Evolutionary conservation across 2,888 invertebrate genomes (phyloP), one percentile per base, ranked within the genome.

Genomic region (Zhuqinia jingwanae): DNA sequence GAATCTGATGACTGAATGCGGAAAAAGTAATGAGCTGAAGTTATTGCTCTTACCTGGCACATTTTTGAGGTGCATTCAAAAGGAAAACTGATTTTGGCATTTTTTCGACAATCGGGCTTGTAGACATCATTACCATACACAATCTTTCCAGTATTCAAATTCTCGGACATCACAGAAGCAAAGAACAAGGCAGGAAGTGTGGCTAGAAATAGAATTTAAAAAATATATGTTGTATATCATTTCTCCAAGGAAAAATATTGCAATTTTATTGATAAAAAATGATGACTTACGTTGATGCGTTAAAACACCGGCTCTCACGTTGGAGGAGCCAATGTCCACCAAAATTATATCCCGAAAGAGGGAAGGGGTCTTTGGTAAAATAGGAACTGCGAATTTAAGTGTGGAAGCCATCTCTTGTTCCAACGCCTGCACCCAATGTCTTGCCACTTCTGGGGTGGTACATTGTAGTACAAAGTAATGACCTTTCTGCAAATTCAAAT

Each of bases 151-250:
- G 91, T 92, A 47, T 92, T 92, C 79, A 92, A 91, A 88, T 93
- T 92, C 47, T 92, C 92, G 17, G 93, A 93, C 89, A 93, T 93
- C 47, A 94, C 92, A 76, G 93, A 93, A 1, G 94, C 94, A 91
- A 94, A 93, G 92, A 94, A 94, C 77, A 94, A 88, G 85, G 93
- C 92, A 10, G 94, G 94, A 77, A 94, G 91, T n/a, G 93, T 92
- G 0, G 94, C 93, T 93, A 56, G 22, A 77, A 53, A 75, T 30
- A 27, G 30, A 77, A 25, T 53, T 63, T 50, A 70, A 27, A 56
- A 45, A 45, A 27, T 63, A n/a, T n/a, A 1, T 27, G 0, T 56
- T 65, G n/a, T 5, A 45, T 45, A 45, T 27, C n/a, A n/a, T n/a
- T n/a, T n/a, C n/a, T n/a, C n/a, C n/a, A n/a, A n/a, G n/a, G n/a